Evolutionary conservation across 2,888 invertebrate species (phyloP).

Genomic region (Salpingus planirostris): DNA sequence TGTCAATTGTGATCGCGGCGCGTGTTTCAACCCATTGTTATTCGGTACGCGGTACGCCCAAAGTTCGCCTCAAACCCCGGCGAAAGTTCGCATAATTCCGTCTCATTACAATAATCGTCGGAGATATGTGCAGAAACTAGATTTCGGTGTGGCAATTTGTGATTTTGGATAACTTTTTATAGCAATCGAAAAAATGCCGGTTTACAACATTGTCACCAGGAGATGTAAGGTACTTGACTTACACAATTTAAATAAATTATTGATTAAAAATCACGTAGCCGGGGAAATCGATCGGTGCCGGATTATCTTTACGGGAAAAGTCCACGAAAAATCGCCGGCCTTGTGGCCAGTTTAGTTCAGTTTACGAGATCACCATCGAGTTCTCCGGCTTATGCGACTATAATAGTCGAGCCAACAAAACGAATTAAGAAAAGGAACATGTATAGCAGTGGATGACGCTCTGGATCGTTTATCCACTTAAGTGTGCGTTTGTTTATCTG

Average conservation of each 20-base stretch:
- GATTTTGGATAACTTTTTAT: slow-evolving; percentile 5
- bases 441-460: too few relatives aligned
- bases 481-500: slow-evolving; percentile 11
- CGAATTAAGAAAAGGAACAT: too few relatives aligned
- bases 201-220: slow-evolving; percentile 53
- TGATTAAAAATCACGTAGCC: slow-evolving; percentile 12
- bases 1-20: slow-evolving; percentile 11
- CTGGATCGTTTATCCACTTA: slow-evolving; percentile 19
- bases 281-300: too few relatives aligned
- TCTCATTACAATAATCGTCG: too few relatives aligned
- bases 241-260: slow-evolving; percentile 7
- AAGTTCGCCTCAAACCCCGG: slow-evolving; percentile 2
- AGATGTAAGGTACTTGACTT: slow-evolving; percentile 47
- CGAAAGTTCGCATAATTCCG: too few relatives aligned
- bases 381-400: too few relatives aligned
- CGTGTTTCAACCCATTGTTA: slow-evolving; percentile 9
- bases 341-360: too few relatives aligned
- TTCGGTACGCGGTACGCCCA: slow-evolving; percentile 5
- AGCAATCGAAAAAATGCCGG: slow-evolving; percentile 44
- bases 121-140: too few relatives aligned
- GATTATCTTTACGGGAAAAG: too few relatives aligned
- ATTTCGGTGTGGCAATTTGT: slow-evolving; percentile 7
- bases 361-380: too few relatives aligned
- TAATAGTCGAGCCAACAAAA: too few relatives aligned
- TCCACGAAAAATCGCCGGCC: too few relatives aligned